Conservation (phyloP, 2,888 invertebrate genomes). For the Nemotelus pantherinus region DNA sequence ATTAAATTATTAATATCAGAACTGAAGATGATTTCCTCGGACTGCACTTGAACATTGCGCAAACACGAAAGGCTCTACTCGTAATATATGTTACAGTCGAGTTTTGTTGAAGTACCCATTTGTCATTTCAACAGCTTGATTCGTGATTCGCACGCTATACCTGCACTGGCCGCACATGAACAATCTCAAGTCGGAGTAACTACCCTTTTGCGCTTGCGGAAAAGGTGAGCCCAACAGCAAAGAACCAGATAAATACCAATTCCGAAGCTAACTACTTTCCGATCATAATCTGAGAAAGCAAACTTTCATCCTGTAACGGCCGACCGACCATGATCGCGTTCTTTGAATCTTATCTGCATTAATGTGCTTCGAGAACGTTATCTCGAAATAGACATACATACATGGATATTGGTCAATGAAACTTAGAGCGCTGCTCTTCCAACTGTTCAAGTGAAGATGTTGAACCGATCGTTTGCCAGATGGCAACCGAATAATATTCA, state of each 20-base stretch:
- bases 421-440: no score
- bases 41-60: slow-evolving; percentile 20
- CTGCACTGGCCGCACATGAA: no score
- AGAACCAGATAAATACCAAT: background rate
- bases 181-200: no score
- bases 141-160: slow-evolving; percentile 2
- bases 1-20: slow-evolving; percentile 38
- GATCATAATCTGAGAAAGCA: slow-evolving; percentile 20
- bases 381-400: background rate
- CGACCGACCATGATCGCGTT: slow-evolving; percentile 28
- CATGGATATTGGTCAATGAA: background rate
- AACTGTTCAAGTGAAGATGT: no score
- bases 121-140: slow-evolving; percentile 36
- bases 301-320: slow-evolving; percentile 11
- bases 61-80: slow-evolving; percentile 25
- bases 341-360: slow-evolving; percentile 23
- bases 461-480: no score
- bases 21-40: slow-evolving; percentile 23
- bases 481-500: no score
- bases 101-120: slow-evolving; percentile 34
- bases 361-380: slow-evolving; percentile 20
- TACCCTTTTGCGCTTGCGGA: no score
- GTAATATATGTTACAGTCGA: slow-evolving; percentile 30
- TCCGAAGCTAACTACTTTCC: background rate
- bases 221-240: no score